Base-by-base conservation (phyloP, 2,113 vertebrate genomes). In the Halichoerus grypus region DNA sequence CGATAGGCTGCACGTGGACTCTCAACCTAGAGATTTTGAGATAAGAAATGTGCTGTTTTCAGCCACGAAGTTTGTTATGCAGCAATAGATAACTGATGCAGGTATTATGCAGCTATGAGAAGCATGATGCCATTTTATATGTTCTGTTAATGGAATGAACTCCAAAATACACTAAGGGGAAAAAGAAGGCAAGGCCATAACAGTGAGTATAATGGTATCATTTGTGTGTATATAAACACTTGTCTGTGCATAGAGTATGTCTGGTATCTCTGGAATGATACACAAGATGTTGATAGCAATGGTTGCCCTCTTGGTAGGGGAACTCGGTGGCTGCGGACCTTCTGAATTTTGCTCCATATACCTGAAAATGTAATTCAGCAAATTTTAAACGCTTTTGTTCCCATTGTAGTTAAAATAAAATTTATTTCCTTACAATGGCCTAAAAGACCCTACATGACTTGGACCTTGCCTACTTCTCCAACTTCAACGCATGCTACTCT, bases 391-490 rank as follows among this genome's bases (percentile, higher is more conserved):
- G 4, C 26, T 85, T 92, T 82, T 49, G 13, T 63, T 90, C 12
- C 39, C 72, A 80, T n/a, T 84, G 83, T 61, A 69, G 39, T 90
- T 59, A 83, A 15, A 76, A 90, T 91, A 84, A 69, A 94, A 85
- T 72, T 31, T 55, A 82, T 65, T 67, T 89, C 5, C 24, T 88
- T 83, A 26, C 28, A 57, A 33, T 61, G 69, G 82, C 15, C 36
- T 88, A 49, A 93, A 76, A 74, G 57, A 49, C 39, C 28, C 51
- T 86, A 42, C 18, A 91, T 57, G 24, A 87, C n/a, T 42, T 94
- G 72, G 71, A 67, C 4, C 14, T 46, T 65, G 55, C 19, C 51
- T 83, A 26, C 31, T 81, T 67, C 39, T 65, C 33, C 28, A 79
- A 24, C 39, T 86, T 91, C 6, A 81, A 57, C 36, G 24, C 46